Evolutionary conservation across 1,140 invertebrate species (phyloP).

Genomic region (Drosophila mayri): DNA sequence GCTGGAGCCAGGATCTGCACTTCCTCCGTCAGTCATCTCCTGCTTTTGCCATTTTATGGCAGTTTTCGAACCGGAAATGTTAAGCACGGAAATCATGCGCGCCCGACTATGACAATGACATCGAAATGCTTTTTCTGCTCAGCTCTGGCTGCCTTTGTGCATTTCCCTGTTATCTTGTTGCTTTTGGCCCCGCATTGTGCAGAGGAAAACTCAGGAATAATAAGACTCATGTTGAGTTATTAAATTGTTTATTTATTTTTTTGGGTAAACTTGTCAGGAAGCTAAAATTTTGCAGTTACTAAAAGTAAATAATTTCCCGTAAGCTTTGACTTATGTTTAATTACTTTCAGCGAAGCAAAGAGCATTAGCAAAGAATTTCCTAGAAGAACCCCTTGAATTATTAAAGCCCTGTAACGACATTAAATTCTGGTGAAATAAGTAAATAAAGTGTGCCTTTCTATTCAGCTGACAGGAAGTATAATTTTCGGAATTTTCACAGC

Average conservation of each 20-base stretch:
- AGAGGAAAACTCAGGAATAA: conserved; percentile 5
- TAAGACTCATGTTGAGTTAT: conserved; percentile 5
- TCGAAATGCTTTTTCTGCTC: conserved; percentile 12
- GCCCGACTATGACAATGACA: conserved; percentile 46
- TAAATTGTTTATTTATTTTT: conserved; percentile 5
- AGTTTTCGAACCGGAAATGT: conserved; percentile 76
- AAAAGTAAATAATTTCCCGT: neutral
- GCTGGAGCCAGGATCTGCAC: conserved; percentile 15
- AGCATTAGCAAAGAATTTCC: neutral
- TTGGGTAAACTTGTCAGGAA: conserved; percentile 2
- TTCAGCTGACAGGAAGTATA: conserved; percentile 34
- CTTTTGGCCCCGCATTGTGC: conserved; percentile 10
- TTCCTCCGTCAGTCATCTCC: conserved; percentile 8
- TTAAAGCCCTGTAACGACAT: conserved; percentile 10
- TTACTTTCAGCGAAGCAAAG: conserved; percentile 15
- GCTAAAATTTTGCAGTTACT: neutral
- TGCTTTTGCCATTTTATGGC: conserved; percentile 58
- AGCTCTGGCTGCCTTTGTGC: conserved; percentile 25
- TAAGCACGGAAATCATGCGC: conserved; percentile 77
- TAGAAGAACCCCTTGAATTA: neutral
- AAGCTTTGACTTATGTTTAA: neutral
- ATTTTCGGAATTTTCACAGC: conserved; percentile 37
- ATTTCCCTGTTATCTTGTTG: conserved; percentile 23
- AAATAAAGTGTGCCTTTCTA: conserved; percentile 28
- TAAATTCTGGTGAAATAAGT: conserved; percentile 24